phyloP scores from a whole-genome alignment of 2,888 invertebrate genomes.

The Sphaerophoria taeniata region DNA sequence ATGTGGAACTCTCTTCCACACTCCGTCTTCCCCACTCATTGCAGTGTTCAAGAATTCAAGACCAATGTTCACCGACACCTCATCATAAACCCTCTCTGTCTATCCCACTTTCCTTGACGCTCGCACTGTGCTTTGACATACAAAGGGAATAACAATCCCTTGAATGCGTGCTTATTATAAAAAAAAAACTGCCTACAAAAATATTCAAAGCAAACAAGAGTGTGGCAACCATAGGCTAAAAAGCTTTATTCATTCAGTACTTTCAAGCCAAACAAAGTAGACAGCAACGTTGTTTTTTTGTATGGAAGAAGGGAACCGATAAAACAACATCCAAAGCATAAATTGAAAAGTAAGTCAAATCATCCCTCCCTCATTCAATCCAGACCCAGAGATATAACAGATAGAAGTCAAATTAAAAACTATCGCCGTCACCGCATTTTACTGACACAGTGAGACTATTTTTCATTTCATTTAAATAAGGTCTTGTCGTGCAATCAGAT shows the following conservation, averaged over 20 bases:
- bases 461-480: constrained; percentile 7
- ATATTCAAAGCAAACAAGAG: neutral
- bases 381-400: constrained; percentile 2
- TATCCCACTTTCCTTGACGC: too few relatives aligned
- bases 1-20: too few relatives aligned
- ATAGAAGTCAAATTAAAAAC: constrained; percentile 26
- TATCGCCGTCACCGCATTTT: neutral
- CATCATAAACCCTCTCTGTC: too few relatives aligned
- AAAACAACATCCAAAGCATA: constrained; percentile 31
- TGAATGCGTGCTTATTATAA: neutral
- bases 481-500: neutral
- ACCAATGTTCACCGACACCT: too few relatives aligned
- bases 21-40: too few relatives aligned
- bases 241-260: constrained; percentile 39
- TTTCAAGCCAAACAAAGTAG: neutral
- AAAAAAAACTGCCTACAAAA: neutral
- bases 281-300: neutral
- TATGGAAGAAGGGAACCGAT: constrained; percentile 2
- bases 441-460: constrained; percentile 19
- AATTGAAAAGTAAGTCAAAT: constrained; percentile 35
- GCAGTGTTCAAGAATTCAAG: too few relatives aligned
- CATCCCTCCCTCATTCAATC: constrained; percentile 17
- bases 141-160: too few relatives aligned
- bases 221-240: constrained; percentile 4
- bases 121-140: too few relatives aligned